Evolutionary conservation across 2,888 invertebrate genomes (phyloP).

Genomic region (Thecocarcelia acutangulata): DNA sequence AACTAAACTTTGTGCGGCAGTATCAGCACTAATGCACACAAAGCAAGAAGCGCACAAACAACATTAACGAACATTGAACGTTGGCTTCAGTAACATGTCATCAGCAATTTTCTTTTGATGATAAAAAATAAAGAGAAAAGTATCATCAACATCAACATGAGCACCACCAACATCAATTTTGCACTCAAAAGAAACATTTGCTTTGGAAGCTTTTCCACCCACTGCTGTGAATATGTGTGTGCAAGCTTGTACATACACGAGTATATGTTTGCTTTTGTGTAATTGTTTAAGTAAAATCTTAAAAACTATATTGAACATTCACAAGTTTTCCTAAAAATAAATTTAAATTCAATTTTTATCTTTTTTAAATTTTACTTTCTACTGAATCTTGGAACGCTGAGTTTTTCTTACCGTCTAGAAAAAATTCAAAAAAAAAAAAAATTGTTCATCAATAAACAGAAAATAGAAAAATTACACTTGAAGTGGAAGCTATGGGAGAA

Average conservation of each 20-base stretch:
- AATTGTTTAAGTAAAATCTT: too few relatives aligned
- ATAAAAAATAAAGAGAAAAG: slow-evolving; percentile 28
- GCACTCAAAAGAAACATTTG: slow-evolving; percentile 33
- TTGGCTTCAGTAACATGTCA: slow-evolving; percentile 55
- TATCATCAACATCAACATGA: slow-evolving; percentile 8
- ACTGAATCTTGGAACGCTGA: slow-evolving; percentile 32
- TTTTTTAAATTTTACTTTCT: too few relatives aligned
- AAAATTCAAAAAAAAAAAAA: slow-evolving; percentile 9
- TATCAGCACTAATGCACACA: slow-evolving; percentile 33
- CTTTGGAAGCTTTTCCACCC: slow-evolving; percentile 29
- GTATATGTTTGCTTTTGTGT: too few relatives aligned
- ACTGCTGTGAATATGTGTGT: background rate
- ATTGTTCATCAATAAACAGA: slow-evolving; percentile 16
- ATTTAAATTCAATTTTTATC: slow-evolving; percentile 62
- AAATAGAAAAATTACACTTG: slow-evolving; percentile 49
- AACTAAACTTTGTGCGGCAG: slow-evolving; percentile 31
- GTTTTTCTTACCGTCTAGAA: slow-evolving; percentile 15
- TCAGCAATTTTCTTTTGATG: slow-evolving; percentile 55
- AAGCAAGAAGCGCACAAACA: background rate
- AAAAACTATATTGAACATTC: slow-evolving; percentile 26
- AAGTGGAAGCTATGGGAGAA: slow-evolving; percentile 27
- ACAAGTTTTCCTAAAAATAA: slow-evolving; percentile 52
- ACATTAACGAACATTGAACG: slow-evolving; percentile 10
- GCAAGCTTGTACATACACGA: too few relatives aligned
- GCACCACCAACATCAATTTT: slow-evolving; percentile 25